Percentiles rank a stretch among this genome's conserved stretches.
These are phyloP conservation scores for Drosophila sechellia DNA, from an alignment of 1,140 invertebrate genomes.

Conservation along the genomic window DNA sequence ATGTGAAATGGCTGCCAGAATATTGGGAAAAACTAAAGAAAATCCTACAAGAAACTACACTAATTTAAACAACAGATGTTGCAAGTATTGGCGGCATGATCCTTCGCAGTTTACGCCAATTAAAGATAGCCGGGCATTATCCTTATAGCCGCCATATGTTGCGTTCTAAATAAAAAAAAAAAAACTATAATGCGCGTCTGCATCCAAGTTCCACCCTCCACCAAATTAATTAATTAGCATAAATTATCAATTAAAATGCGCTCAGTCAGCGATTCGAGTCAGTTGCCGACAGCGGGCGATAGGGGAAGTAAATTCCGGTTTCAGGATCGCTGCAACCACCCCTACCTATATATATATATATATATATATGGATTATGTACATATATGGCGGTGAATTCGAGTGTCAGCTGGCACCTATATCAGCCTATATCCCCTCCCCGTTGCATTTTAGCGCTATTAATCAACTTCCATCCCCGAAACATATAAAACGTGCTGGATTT, in stretches of 20 bases:
- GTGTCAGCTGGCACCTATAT: constrained; percentile 32
- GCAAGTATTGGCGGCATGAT: neutral
- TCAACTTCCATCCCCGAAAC: constrained; percentile 25
- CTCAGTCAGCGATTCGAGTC: constrained; percentile 44
- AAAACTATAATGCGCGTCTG: neutral
- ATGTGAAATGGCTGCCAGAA: neutral
- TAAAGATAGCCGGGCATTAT: constrained; percentile 15
- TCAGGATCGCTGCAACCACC: constrained; percentile 36
- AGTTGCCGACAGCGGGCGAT: neutral
- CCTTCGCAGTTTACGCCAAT: constrained; percentile 15
- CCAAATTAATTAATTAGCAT: constrained; percentile 75
- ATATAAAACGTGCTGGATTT: constrained; percentile 7
- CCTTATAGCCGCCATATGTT: constrained; percentile 34
- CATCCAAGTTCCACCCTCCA: constrained; percentile 20
- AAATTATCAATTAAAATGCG: constrained; percentile 74
- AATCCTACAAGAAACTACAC: too few species aligned
- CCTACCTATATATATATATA: neutral
- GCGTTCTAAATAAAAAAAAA: neutral
- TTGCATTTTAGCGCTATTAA: constrained; percentile 31
- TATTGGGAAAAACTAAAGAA: neutral
- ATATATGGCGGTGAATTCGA: constrained; percentile 2
- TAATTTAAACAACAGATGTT: constrained; percentile 5
- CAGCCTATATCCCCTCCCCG: constrained; percentile 12
- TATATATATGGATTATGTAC: neutral
- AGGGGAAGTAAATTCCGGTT: constrained; percentile 13